A percentile compares a stretch with the other conserved stretches of the same genome.
These are phyloP conservation scores for Thelohanellus kitauei DNA, from an alignment of 30 jellyfish, hydroid and myxozoan genomes.

Conservation along the genomic window DNA sequence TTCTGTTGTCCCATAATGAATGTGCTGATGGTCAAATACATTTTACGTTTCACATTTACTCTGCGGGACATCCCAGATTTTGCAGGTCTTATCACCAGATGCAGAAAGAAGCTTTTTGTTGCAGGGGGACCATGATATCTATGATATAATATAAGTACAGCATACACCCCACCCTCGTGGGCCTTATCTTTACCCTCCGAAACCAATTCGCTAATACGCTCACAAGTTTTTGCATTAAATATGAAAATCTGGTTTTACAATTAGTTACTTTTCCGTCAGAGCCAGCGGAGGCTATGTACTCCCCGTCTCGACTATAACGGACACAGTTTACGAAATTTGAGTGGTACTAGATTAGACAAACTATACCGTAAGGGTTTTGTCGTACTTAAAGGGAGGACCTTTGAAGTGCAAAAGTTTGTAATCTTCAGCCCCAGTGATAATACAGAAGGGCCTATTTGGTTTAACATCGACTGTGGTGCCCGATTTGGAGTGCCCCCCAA, in stretches of 20 bases:
- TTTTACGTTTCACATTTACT: constrained; percentile 24
- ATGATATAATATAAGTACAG: constrained; percentile 16
- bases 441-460: constrained; percentile 52
- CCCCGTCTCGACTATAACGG: constrained; percentile 75
- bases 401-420: constrained; percentile 15
- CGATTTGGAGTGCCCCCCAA: constrained; percentile 16
- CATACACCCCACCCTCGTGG: constrained; percentile 83
- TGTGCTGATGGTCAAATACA: constrained; percentile 12
- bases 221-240: constrained; percentile 58
- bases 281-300: constrained; percentile 35
- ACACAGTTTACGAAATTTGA: constrained; percentile 38
- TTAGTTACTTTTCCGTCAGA: constrained; percentile 49
- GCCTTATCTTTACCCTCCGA: constrained; percentile 17
- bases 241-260: constrained; percentile 12
- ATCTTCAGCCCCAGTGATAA: constrained; percentile 40
- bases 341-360: constrained; percentile 2
- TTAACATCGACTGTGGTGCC: constrained; percentile 20
- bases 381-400: constrained; percentile 72
- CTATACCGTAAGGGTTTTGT: constrained; percentile 10
- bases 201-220: constrained; percentile 22
- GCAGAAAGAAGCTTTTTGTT: constrained; percentile 27
- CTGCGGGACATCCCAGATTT: constrained; percentile 42
- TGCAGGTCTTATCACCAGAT: constrained; percentile 81
- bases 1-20: constrained; percentile 34
- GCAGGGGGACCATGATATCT: constrained; percentile 77